A percentile compares a stretch with the other conserved stretches of the same genome.
Conservation (phyloP, 2,797 vertebrate species). For the Champsocephalus gunnari region DNA sequence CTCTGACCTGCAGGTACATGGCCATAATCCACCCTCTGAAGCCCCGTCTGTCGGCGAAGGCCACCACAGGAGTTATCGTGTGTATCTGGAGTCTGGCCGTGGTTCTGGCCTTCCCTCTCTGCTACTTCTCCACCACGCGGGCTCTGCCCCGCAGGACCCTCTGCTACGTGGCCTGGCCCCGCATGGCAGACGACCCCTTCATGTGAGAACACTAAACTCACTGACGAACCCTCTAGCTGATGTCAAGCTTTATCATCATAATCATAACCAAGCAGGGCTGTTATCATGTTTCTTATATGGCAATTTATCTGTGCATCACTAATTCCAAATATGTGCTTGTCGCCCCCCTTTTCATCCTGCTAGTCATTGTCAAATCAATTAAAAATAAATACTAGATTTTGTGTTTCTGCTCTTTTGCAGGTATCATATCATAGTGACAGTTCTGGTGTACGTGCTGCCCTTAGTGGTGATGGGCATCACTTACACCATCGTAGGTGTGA, state of each 20-base stretch:
- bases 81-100: conserved; percentile 97
- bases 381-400: background rate
- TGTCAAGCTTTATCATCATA: conserved; percentile 3
- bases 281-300: background rate
- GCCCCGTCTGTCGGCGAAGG: conserved; percentile 93
- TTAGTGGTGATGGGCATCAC: conserved; percentile 95
- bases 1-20: conserved; percentile 89
- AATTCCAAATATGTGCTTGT: background rate
- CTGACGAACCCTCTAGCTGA: background rate
- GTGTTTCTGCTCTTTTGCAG: conserved; percentile 51
- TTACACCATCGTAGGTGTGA: conserved; percentile 95
- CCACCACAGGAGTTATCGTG: conserved; percentile 92
- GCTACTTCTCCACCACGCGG: conserved; percentile 92
- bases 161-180: conserved; percentile 95
- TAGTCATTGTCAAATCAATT: background rate
- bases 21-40: conserved; percentile 98
- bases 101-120: conserved; percentile 95
- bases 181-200: conserved; percentile 87
- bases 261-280: too few species aligned
- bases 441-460: conserved; percentile 93
- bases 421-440: conserved; percentile 93
- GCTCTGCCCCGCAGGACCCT: conserved; percentile 88
- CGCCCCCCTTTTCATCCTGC: background rate
- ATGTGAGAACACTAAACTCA: conserved; percentile 85
- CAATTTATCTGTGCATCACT: background rate